A percentile compares a stretch with the other conserved stretches of the same genome.
phyloP scores from a whole-genome alignment of 2,113 vertebrate species.

The Zapus hudsonius region DNA sequence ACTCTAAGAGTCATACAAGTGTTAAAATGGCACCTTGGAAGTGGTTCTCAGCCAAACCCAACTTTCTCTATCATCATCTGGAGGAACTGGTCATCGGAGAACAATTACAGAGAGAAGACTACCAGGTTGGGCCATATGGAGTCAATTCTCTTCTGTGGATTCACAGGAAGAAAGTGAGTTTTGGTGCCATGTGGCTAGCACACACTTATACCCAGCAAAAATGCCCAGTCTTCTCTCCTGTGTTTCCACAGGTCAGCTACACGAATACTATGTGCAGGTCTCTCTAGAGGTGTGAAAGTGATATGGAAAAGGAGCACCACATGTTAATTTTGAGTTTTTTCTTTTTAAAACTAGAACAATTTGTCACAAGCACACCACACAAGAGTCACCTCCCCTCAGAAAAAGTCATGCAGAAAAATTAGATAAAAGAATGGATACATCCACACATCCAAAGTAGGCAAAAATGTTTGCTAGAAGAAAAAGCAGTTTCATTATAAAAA shows the following conservation, averaged over 20 bases:
- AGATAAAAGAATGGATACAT: conserved; percentile 45
- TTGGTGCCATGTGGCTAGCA: background rate
- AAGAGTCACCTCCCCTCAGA: background rate
- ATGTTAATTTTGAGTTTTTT: conserved; percentile 24
- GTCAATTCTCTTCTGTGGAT: background rate
- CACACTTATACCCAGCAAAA: background rate
- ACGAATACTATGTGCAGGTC: background rate
- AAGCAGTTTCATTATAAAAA: conserved; percentile 49
- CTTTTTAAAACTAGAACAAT: conserved; percentile 8
- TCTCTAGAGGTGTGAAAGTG: background rate
- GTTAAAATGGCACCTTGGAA: conserved; percentile 35
- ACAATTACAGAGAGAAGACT: background rate
- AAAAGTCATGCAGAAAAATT: conserved; percentile 68
- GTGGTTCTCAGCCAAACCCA: background rate
- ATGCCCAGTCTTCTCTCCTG: background rate
- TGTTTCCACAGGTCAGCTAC: background rate
- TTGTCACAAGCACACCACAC: background rate
- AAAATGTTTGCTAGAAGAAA: conserved; percentile 48
- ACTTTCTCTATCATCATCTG: background rate
- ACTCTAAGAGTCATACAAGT: background rate
- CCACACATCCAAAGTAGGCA: conserved; percentile 40
- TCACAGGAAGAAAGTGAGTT: conserved; percentile 9
- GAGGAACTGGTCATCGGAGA: background rate
- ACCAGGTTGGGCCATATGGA: background rate
- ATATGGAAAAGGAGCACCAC: conserved; percentile 22